These are phyloP conservation scores for Pagetopsis macropterus DNA, from an alignment of 2,797 vertebrate species.

Conservation along the genomic window DNA sequence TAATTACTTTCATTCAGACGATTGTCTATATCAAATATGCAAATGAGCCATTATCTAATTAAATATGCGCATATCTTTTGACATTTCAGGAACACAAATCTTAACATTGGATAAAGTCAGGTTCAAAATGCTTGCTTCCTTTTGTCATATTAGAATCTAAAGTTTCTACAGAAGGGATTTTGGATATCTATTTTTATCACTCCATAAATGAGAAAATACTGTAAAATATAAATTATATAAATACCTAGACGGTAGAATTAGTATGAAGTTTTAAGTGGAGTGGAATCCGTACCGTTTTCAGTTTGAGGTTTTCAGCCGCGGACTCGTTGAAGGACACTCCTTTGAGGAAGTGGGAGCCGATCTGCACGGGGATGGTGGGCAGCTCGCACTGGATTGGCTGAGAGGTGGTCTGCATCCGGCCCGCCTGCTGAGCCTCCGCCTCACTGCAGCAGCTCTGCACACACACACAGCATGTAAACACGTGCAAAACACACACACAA, in stretches of 20 bases:
- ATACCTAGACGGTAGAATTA: background rate
- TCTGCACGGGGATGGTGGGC: slow-evolving; percentile 96
- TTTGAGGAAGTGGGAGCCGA: slow-evolving; percentile 96
- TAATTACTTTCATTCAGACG: too few species aligned
- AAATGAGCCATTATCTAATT: too few species aligned
- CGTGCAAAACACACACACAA: background rate
- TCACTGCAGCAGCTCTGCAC: slow-evolving; percentile 93
- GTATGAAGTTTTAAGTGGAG: background rate
- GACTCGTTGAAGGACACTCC: slow-evolving; percentile 98
- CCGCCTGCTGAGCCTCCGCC: slow-evolving; percentile 96
- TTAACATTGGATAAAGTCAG: too few species aligned
- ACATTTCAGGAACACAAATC: too few species aligned
- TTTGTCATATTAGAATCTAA: too few species aligned
- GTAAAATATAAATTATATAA: too few species aligned
- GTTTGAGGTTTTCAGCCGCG: slow-evolving; percentile 95
- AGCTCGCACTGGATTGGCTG: slow-evolving; percentile 98
- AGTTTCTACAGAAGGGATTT: too few species aligned
- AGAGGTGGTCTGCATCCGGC: slow-evolving; percentile 93
- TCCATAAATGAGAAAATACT: too few species aligned
- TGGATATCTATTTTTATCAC: too few species aligned
- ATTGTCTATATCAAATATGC: too few species aligned
- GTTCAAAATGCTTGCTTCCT: too few species aligned
- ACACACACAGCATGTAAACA: slow-evolving; percentile 34
- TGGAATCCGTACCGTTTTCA: slow-evolving; percentile 90
- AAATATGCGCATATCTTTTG: too few species aligned